A percentile compares a stretch with the other conserved stretches of the same genome.
These are phyloP conservation scores for Drosophila albomicans DNA, from an alignment of 1,140 invertebrate genomes.

Conservation along the genomic window DNA sequence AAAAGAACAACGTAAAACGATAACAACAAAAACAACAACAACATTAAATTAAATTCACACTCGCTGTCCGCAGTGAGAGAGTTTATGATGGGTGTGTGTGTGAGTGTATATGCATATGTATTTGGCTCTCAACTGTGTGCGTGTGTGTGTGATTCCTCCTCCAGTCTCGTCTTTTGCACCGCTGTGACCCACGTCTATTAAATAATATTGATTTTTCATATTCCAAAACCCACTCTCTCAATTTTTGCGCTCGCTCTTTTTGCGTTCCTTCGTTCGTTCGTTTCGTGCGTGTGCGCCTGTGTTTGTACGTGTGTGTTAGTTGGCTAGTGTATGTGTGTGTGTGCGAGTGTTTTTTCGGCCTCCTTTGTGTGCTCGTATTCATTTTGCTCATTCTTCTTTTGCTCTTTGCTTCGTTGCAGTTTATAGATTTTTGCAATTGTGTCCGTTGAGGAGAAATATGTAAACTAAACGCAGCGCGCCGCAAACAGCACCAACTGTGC, in stretches of 20 bases:
- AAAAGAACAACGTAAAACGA: slow-evolving; percentile 63
- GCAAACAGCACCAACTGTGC: slow-evolving; percentile 51
- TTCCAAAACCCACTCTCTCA: slow-evolving; percentile 66
- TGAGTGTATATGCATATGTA: slow-evolving; percentile 55
- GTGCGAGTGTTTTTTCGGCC: slow-evolving; percentile 61
- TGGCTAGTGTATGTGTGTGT: slow-evolving; percentile 24
- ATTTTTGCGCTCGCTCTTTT: slow-evolving; percentile 43
- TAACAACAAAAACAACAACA: slow-evolving; percentile 70
- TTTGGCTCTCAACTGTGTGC: slow-evolving; percentile 45
- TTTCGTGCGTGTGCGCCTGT: slow-evolving; percentile 52
- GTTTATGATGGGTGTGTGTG: slow-evolving; percentile 27
- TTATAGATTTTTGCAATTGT: slow-evolving; percentile 84
- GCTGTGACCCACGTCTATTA: slow-evolving; percentile 59
- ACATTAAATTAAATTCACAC: slow-evolving; percentile 73
- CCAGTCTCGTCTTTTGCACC: slow-evolving; percentile 12
- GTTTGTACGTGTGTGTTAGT: slow-evolving; percentile 24
- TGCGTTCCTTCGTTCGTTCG: slow-evolving; percentile 24
- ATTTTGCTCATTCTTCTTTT: slow-evolving; percentile 56
- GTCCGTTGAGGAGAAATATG: slow-evolving; percentile 79
- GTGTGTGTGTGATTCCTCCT: not conserved
- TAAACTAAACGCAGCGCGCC: slow-evolving; percentile 73
- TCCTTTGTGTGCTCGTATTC: slow-evolving; percentile 69
- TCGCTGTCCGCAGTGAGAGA: slow-evolving; percentile 31
- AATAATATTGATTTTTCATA: slow-evolving; percentile 84
- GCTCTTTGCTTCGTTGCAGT: slow-evolving; percentile 75